Evolutionary conservation across 2,888 invertebrate genomes (phyloP).

Genomic region (Eurois occulta): DNA sequence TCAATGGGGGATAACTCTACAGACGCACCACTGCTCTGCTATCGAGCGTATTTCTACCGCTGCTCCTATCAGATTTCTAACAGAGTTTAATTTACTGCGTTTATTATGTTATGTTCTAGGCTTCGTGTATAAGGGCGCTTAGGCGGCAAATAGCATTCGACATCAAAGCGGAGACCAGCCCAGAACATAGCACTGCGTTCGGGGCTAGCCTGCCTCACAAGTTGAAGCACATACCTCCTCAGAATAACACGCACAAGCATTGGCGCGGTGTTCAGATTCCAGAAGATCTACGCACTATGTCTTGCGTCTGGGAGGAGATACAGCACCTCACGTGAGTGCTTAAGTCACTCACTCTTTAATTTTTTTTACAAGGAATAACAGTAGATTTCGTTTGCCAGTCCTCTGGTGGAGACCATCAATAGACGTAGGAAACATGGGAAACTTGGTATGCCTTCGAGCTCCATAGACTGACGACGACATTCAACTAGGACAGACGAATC

Average conservation of each 20-base stretch:
- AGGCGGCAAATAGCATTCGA: constrained; percentile 88
- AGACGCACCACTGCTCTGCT: not conserved
- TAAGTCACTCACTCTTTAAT: not conserved
- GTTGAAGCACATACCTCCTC: constrained; percentile 88
- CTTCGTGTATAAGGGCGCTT: constrained; percentile 86
- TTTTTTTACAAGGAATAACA: not conserved
- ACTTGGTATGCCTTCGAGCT: not conserved
- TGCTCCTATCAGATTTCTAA: not conserved
- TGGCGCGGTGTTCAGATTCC: constrained; percentile 91
- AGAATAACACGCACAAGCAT: constrained; percentile 86
- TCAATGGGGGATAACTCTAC: not conserved
- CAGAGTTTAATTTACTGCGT: not conserved
- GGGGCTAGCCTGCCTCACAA: constrained; percentile 87
- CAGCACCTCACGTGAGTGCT: constrained; percentile 89
- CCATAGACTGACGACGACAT: no score
- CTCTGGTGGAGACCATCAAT: not conserved
- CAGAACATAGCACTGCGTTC: constrained; percentile 88
- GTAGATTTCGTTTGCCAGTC: not conserved
- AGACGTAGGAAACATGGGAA: not conserved
- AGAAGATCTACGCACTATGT: constrained; percentile 91
- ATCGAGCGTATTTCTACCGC: not conserved
- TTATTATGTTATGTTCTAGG: constrained; percentile 71
- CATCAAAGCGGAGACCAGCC: constrained; percentile 85
- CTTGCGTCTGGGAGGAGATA: constrained; percentile 92
- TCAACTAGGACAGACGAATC: not conserved